These are phyloP conservation scores for Mola mola DNA, from an alignment of 2,113 vertebrate species.

Conservation along the genomic window DNA sequence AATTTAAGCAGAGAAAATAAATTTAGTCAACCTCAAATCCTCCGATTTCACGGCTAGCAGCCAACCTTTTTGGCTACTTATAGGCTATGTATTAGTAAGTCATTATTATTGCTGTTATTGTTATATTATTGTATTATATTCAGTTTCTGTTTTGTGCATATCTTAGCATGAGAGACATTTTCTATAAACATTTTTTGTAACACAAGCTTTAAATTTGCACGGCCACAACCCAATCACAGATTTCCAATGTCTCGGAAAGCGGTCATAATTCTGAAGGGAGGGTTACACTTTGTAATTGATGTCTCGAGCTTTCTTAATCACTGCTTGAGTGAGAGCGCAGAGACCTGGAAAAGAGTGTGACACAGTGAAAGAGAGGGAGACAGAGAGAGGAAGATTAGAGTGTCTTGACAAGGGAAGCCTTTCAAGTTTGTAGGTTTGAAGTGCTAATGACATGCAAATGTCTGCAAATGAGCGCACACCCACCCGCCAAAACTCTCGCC, in stretches of 20 bases:
- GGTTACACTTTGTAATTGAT: conserved; percentile 68
- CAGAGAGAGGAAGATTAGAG: conserved; percentile 69
- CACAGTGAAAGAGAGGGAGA: conserved; percentile 22
- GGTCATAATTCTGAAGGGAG: conserved; percentile 38
- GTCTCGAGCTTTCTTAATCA: conserved; percentile 62
- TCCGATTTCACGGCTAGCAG: too few species aligned
- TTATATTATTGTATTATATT: too few species aligned
- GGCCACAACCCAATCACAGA: too few species aligned
- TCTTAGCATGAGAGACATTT: too few species aligned
- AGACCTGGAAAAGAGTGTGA: conserved; percentile 35
- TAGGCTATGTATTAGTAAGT: too few species aligned
- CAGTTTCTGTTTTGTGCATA: too few species aligned
- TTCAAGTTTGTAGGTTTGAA: conserved; percentile 80
- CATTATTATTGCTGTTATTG: too few species aligned
- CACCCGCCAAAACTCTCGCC: conserved; percentile 52
- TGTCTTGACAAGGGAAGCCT: conserved; percentile 74
- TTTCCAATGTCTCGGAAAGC: conserved; percentile 15
- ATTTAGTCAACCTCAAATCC: too few species aligned
- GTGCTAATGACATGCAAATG: conserved; percentile 81
- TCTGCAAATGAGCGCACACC: conserved; percentile 71
- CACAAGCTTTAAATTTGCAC: too few species aligned
- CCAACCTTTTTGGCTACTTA: too few species aligned
- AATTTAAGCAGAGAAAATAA: too few species aligned
- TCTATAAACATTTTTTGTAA: too few species aligned
- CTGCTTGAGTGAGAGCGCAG: conserved; percentile 47